A percentile compares a stretch with the other conserved stretches of the same genome.
Evolutionary conservation across 2,113 vertebrate species (phyloP).

Genomic region (Phasianus colchicus): DNA sequence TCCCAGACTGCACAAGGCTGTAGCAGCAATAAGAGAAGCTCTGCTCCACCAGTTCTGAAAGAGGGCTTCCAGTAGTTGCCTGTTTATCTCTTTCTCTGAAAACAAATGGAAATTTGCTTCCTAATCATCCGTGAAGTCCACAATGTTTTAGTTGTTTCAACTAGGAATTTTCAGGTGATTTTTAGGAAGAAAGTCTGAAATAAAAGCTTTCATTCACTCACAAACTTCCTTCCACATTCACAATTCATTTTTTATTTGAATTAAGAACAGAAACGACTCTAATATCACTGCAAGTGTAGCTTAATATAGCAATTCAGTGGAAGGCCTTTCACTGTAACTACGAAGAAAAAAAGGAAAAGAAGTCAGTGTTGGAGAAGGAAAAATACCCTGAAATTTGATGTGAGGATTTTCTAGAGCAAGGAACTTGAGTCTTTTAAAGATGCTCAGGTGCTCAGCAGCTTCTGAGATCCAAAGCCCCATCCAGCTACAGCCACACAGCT

Average conservation of each 20-base stretch:
- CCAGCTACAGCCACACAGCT: accelerated
- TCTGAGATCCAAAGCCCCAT: background rate
- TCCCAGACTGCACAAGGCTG: background rate
- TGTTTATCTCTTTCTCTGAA: background rate
- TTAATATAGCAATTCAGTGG: background rate
- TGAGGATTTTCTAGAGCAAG: background rate
- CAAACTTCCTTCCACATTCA: background rate
- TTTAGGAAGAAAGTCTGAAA: background rate
- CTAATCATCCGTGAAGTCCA: accelerated
- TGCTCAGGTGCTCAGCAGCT: background rate
- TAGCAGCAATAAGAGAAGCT: background rate
- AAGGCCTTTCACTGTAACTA: background rate
- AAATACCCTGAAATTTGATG: background rate
- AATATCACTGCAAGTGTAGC: background rate
- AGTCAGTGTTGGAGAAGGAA: background rate
- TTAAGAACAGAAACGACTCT: background rate
- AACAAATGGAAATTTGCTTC: background rate
- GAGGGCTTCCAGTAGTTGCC: background rate
- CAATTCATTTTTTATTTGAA: background rate
- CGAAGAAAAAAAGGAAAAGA: background rate
- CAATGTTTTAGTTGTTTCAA: background rate
- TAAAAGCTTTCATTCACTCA: background rate
- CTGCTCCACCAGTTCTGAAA: background rate
- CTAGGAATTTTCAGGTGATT: background rate
- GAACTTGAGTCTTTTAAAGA: background rate